Percentiles rank a stretch among this genome's conserved stretches.
These are phyloP conservation scores for Endotricha flammealis DNA, from an alignment of 2,888 invertebrate genomes.

Conservation along the genomic window DNA sequence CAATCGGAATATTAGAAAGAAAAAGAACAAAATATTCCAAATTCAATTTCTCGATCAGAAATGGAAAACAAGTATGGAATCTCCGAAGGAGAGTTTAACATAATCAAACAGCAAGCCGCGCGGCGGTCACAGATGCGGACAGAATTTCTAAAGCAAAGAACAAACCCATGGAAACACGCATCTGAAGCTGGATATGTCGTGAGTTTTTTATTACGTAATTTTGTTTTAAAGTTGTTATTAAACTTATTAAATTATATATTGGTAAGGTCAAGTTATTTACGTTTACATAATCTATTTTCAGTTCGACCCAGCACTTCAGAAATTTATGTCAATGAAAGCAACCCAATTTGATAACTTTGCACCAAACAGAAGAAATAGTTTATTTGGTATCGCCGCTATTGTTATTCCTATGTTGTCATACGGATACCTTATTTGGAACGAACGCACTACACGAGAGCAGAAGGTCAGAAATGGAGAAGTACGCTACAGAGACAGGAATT, in stretches of 20 bases:
- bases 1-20: neutral
- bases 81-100: constrained; percentile 64
- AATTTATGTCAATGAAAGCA: constrained; percentile 84
- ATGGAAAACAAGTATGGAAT: constrained; percentile 76
- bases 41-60: constrained; percentile 20
- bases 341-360: constrained; percentile 82
- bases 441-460: constrained; percentile 75
- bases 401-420: constrained; percentile 76
- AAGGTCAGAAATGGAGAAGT: constrained; percentile 84
- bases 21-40: neutral
- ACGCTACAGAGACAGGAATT: constrained; percentile 84
- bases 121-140: constrained; percentile 79
- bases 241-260: constrained; percentile 7
- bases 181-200: constrained; percentile 84
- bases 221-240: constrained; percentile 18
- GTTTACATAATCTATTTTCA: constrained; percentile 77
- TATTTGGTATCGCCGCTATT: constrained; percentile 68
- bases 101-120: constrained; percentile 79
- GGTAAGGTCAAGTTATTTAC: constrained; percentile 12
- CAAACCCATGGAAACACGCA: constrained; percentile 85
- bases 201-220: constrained; percentile 76
- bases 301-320: constrained; percentile 89
- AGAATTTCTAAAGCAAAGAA: constrained; percentile 84
- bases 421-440: constrained; percentile 71
- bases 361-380: constrained; percentile 78